Evolutionary conservation across 1,140 invertebrate genomes (phyloP).

Genomic region (Bombyx mori): ASM3026992v2 NC_085107.1:12121501-12122000

Average conservation of each 20-base stretch:
- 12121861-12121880: slow-evolving; percentile 44
- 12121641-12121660: too few species aligned
- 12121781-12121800: slow-evolving; percentile 36
- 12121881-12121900: slow-evolving; percentile 45
- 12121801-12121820: slow-evolving; percentile 47
- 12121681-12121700: too few species aligned
- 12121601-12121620: too few species aligned
- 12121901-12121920: slow-evolving; percentile 48
- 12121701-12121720: too few species aligned
- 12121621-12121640: too few species aligned
- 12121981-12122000: slow-evolving; percentile 40
- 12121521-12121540: too few species aligned
- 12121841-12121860: slow-evolving; percentile 2
- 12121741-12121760: slow-evolving; percentile 33
- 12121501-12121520: too few species aligned
- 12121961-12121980: slow-evolving; percentile 52
- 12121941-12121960: slow-evolving; percentile 32
- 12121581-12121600: too few species aligned
- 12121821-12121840: slow-evolving; percentile 19
- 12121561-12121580: too few species aligned
- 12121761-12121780: slow-evolving; percentile 27
- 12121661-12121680: too few species aligned
- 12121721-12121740: slow-evolving; percentile 27
- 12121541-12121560: too few species aligned
- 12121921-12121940: slow-evolving; percentile 39